Conservation (phyloP, 2,113 vertebrate genomes). For the Gnathonemus echidnorhynchus region DNA sequence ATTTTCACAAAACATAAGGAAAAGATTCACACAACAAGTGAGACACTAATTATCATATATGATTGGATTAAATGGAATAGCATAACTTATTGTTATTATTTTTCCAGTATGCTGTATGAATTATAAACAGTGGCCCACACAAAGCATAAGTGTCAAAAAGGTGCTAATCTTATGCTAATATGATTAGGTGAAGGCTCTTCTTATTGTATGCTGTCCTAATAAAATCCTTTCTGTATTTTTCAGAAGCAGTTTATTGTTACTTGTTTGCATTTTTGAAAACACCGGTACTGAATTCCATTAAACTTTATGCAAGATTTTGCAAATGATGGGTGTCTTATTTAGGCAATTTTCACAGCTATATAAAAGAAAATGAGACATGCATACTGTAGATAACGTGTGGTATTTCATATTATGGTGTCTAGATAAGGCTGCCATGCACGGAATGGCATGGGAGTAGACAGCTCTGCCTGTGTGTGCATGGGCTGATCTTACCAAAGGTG, state of each 20-base stretch:
- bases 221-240: not conserved
- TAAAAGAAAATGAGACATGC: not conserved
- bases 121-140: not conserved
- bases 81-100: not conserved
- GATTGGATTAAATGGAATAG: not conserved
- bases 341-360: not conserved
- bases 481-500: not conserved
- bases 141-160: not conserved
- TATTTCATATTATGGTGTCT: not conserved
- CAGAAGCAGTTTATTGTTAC: not conserved
- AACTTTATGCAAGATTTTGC: not conserved
- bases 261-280: not conserved
- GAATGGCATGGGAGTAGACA: not conserved
- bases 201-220: not conserved
- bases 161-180: not conserved
- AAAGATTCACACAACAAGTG: not conserved
- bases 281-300: not conserved
- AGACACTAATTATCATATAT: not conserved
- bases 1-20: not conserved
- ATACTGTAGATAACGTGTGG: not conserved
- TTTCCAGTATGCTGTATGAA: not conserved
- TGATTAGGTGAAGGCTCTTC: not conserved
- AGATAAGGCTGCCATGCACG: not conserved
- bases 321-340: not conserved
- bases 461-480: not conserved